Conservation (phyloP, 2,113 vertebrate genomes). For the Rhombomys opimus region DNA sequence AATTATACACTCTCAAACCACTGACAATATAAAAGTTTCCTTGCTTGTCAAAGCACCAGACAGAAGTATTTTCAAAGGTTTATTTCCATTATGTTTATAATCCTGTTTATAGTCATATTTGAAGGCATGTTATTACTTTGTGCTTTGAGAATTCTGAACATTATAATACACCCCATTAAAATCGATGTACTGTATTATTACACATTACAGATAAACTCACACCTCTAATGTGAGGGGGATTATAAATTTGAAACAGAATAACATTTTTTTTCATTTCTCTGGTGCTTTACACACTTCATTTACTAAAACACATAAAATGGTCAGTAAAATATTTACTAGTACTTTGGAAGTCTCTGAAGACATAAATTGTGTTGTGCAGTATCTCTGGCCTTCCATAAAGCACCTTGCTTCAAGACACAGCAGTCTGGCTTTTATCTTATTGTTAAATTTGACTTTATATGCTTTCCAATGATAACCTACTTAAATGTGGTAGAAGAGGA, state of each 20-base stretch:
- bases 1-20: slow-evolving; percentile 58
- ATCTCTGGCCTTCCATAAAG: slow-evolving; percentile 74
- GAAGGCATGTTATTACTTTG: slow-evolving; percentile 82
- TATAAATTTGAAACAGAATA: slow-evolving; percentile 84
- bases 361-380: slow-evolving; percentile 80
- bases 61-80: slow-evolving; percentile 55
- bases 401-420: slow-evolving; percentile 61
- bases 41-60: slow-evolving; percentile 51
- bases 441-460: background rate
- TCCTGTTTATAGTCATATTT: slow-evolving; percentile 73
- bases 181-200: slow-evolving; percentile 87
- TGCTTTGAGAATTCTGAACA: slow-evolving; percentile 80
- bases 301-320: slow-evolving; percentile 85
- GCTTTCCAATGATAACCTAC: background rate
- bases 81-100: slow-evolving; percentile 81
- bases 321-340: slow-evolving; percentile 87
- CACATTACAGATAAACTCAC: slow-evolving; percentile 86
- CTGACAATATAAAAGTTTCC: slow-evolving; percentile 58
- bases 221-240: slow-evolving; percentile 80
- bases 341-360: slow-evolving; percentile 81
- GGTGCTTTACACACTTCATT: slow-evolving; percentile 86
- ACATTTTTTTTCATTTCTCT: slow-evolving; percentile 81
- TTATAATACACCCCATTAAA: slow-evolving; percentile 83
- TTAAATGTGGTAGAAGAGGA: background rate
- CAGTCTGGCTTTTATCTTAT: background rate